Base-by-base conservation (phyloP, 1,140 invertebrate genomes). In the Lineus longissimus region DNA sequence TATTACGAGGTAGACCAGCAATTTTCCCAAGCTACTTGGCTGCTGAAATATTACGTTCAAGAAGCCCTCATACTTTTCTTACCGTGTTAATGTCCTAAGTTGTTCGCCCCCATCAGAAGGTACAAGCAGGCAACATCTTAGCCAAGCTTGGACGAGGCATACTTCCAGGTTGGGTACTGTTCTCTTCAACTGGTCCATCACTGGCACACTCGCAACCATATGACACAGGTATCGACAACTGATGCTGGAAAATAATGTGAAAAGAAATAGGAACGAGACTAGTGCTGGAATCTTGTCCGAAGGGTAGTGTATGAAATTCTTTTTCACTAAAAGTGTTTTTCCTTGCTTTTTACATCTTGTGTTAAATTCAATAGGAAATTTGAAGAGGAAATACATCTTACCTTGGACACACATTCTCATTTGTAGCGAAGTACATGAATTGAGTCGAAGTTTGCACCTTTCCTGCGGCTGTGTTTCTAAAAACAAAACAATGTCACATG, bases 121-220 rank as follows among this genome's bases (percentile, higher is more conserved):
- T 11, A 55, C 41, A 29, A 69, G 62, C 9, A 72, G 55, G 25
- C 70, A 61, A 66, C 70, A 72, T 17, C 65, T 65, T 19, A 72
- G 61, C 73, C 73, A 74, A 19, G 67, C 64, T 27, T 72, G 69
- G n/a, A 71, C 62, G 1, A 74, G 45, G 4, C 59, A 31, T 9
- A 59, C 60, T 55, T 74, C 67, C 41, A 64, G 59, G 33, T 65
- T 56, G 2, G 62, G 33, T 17, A 66, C 23, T 29, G 43, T 36
- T 11, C 33, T 31, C 9, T 64, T 56, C 43, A 72, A 23, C n/a
- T 30, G 22, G 23, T 54, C 45, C 55, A 68, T 22, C 9, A 66
- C 61, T 27, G 29, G 54, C 2, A 64, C 55, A 23, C 67, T 65
- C 7, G 62, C 59, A 0, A 73, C 23, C 9, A 73, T 23, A 33